Base-by-base conservation (phyloP, 2,113 vertebrate species). In the Pipa parva region DNA sequence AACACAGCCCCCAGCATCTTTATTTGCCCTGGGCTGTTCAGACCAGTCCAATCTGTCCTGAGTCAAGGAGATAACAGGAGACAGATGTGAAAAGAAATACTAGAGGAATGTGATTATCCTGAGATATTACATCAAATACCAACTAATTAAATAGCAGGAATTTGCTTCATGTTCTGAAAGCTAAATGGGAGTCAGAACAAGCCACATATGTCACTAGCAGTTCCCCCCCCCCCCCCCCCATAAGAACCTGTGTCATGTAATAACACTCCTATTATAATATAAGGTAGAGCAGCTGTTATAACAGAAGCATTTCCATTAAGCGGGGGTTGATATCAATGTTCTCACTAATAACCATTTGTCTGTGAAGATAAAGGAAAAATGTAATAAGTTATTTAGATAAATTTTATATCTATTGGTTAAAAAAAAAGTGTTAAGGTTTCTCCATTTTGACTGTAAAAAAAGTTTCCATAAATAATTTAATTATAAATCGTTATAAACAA, bases 31-130 rank as follows among this genome's bases (percentile, higher is more conserved):
- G 10, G 15, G 15, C 15, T 12, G 33, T 36, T 62, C 20, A 49
- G 29, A 29, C 13, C 50, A 26, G 48, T 33, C 18, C 54, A 22
- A 51, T 36, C 61, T 51, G 28, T 37, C 48, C 48, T 20, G 29
- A 27, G 28, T 51, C 13, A 33, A 63, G 12, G 24, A 57, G 48
- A 52, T 57, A 57, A 57, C 54, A 50, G 20, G 21, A 50, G 46
- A 50, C 61, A 63, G 61, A 63, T 63, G 61, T 63, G 48, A 18
- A 33, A 31, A 18, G 18, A 46, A 60, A 60, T 17, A 51, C 26
- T 13, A 24, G 29, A 51, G 61, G 61, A 60, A 60, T 63, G 61
- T 63, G 29, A 37, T 52, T 60, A 60, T 60, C 58, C 46, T 51
- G 20, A 63, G 61, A 50, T 51, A 48, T 24, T 51, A n/a, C 48